These are phyloP conservation scores for Leuciscus idus DNA, from an alignment of 2,113 vertebrate genomes.

Conservation along the genomic window DNA sequence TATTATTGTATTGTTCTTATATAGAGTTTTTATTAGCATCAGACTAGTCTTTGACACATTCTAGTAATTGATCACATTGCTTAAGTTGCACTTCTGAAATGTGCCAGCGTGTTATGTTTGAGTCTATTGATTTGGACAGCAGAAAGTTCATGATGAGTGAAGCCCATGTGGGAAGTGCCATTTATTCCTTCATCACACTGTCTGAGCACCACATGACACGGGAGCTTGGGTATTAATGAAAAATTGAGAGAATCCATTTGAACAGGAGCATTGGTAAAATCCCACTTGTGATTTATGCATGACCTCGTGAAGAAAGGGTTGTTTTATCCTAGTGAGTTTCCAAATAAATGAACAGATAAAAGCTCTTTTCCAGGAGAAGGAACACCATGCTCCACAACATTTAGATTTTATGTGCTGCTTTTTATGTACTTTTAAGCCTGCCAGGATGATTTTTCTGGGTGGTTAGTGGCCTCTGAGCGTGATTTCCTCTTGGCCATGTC, in stretches of 20 bases:
- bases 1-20: background rate
- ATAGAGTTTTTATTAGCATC: background rate
- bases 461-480: background rate
- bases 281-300: conserved; percentile 21
- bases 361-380: background rate
- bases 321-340: conserved; percentile 6
- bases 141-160: background rate
- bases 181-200: conserved; percentile 10
- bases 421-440: background rate
- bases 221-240: conserved; percentile 4
- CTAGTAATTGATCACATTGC: background rate
- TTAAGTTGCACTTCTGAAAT: background rate
- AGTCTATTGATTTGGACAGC: conserved; percentile 12
- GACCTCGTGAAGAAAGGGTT: background rate
- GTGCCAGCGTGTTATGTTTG: background rate
- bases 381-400: background rate
- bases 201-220: background rate
- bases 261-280: background rate
- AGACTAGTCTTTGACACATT: background rate
- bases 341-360: conserved; percentile 4
- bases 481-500: conserved; percentile 6
- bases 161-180: background rate
- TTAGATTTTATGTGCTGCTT: conserved; percentile 18
- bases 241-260: conserved; percentile 5
- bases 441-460: background rate